Evolutionary conservation across 2,797 vertebrate genomes (phyloP), one percentile per base, ranked within the genome.

Genomic region (Mus minutoides): DNA sequence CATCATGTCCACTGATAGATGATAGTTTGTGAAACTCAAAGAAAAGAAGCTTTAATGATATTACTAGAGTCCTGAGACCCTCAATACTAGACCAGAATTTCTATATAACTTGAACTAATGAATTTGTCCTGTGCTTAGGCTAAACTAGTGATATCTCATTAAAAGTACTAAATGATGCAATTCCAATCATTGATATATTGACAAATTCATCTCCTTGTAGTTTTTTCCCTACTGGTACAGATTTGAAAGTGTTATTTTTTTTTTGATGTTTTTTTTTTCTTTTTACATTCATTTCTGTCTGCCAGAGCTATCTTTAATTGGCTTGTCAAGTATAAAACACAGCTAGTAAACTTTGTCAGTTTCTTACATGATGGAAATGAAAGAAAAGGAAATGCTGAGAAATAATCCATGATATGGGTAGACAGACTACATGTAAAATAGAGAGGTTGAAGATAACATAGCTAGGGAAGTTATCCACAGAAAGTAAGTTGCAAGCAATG

Each of bases 391-490:
- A 82, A 62, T 3, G 0, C 29, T 88, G 9, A 13, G 13, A 49
- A 80, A 11, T 1, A 79, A 34, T 9, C n/a, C 0, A 16, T 22
- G 2, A 4, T 34, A 58, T 73, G 7, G 3, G 3, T 11, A 14
- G n/a, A 67, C 19, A 67, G 0, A 6, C 29, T n/a, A 22, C 40
- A 9, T 52, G 0, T 0, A 64, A 83, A 91, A 67, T 1, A 88
- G 8, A 83, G 40, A 52, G 19, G 43, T 52, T 85, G 24, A 79
- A 76, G 22, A 60, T 11, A 90, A 60, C 3, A 22, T 37, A 75
- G 3, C 7, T 52, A 29, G 8, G 58, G 8, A 54, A 37, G 56
- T 0, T 37, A 16, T 6, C 40, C 7, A 16, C 52, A 87, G 62
- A 64, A 29, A 29, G 40, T 43, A 85, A 37, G 3, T 37, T 29